Evolutionary conservation across 1,140 invertebrate species (phyloP), one percentile per base, ranked within the genome.

Genomic region (Drosophila sturtevanti): DNA sequence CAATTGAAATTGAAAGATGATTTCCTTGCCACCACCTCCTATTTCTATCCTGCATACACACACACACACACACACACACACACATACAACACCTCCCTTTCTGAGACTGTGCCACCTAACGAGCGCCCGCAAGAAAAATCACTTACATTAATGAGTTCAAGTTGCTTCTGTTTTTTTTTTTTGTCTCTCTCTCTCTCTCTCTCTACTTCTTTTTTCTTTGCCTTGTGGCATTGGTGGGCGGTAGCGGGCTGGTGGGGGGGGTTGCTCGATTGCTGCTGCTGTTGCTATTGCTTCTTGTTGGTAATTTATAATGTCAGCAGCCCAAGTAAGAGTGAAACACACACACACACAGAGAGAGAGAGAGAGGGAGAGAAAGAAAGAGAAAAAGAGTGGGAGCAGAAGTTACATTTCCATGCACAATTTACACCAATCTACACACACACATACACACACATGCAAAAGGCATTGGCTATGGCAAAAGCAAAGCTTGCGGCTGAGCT

Each of bases 1-100:
- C 84, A 87, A 87, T 87, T 87, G 84, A 87, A 87, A 87, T 87
- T 89, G 86, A 87, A 89, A 87, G 84, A 87, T 87, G 84, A 87
- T 87, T 87, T 87, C 62, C 63, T 63, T 76, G 65, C 69, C 54
- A 61, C 37, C 22, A 31, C 62, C 24, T 60, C 58, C 27, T 41
- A 37, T 0, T 7, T 16, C 41, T 3, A 9, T 16, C 14, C n/a
- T 5, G 37, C n/a, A n/a, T n/a, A n/a, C n/a, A n/a, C n/a, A n/a
- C n/a, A n/a, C n/a, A n/a, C n/a, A n/a, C n/a, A n/a, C n/a, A n/a
- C n/a, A 31, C 27, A 31, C 27, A 31, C 27, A 31, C 27, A 11
- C 18, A n/a, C 44, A 14, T 11, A 1, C 11, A 37, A 1, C 51
- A 18, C 34, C 9, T n/a, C 24, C 18, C 35, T 55, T 55, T 38